These are phyloP conservation scores for Lepidocyrtoides sp. DNA, from an alignment of 2,888 invertebrate species.

Conservation along the genomic window DNA sequence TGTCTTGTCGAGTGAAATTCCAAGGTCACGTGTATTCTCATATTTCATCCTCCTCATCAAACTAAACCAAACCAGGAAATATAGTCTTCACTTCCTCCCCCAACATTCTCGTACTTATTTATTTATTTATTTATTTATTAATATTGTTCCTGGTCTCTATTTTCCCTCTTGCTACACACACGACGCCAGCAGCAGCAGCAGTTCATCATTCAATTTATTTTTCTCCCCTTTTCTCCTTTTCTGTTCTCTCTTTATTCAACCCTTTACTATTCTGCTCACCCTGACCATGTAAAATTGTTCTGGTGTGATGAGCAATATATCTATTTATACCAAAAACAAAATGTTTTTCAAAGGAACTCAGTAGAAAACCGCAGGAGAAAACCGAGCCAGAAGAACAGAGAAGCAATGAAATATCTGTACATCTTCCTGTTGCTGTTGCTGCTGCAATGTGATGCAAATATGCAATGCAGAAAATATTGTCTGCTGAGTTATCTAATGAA, in stretches of 20 bases:
- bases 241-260: background rate
- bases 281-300: background rate
- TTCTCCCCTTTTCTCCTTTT: conserved; percentile 30
- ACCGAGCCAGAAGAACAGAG: background rate
- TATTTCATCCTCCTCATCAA: conserved; percentile 72
- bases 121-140: conserved; percentile 56
- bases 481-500: conserved; percentile 27
- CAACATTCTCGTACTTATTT: background rate
- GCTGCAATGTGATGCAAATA: too few species aligned
- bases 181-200: too few species aligned
- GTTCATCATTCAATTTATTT: conserved; percentile 8
- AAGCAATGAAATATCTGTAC: conserved; percentile 25
- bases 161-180: background rate
- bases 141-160: conserved; percentile 16
- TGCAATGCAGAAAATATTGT: too few species aligned
- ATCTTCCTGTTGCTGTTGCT: background rate
- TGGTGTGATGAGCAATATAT: background rate
- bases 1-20: too few species aligned
- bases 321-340: too few species aligned
- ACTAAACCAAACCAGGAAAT: background rate
- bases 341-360: conserved; percentile 18
- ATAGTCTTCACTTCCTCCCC: background rate
- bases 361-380: conserved; percentile 45
- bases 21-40: conserved; percentile 69
- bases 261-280: background rate